These are phyloP conservation scores for Molorchus minor DNA, from an alignment of 2,888 invertebrate species.

Conservation along the genomic window DNA sequence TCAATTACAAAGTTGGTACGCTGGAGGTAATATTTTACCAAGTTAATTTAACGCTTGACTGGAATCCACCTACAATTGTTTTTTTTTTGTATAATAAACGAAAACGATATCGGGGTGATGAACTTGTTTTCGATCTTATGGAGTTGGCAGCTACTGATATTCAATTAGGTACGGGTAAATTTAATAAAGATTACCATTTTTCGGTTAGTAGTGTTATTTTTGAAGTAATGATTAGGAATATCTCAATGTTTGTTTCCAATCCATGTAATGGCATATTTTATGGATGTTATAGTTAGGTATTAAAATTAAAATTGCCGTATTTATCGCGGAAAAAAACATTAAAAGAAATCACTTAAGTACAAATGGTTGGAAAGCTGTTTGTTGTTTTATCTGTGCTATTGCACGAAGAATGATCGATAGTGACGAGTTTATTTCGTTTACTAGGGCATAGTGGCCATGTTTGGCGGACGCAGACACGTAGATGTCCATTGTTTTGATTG, in stretches of 20 bases:
- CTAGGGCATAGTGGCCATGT: background rate
- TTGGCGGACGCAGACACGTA: background rate
- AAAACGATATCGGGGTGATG: slow-evolving; percentile 22
- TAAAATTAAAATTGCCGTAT: too few species aligned
- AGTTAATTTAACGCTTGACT: slow-evolving; percentile 59
- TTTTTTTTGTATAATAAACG: slow-evolving; percentile 39
- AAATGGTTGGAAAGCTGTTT: too few species aligned
- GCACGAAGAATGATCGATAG: too few species aligned
- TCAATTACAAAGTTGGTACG: slow-evolving; percentile 47
- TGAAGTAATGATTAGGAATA: too few species aligned
- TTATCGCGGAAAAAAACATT: too few species aligned
- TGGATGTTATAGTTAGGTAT: too few species aligned
- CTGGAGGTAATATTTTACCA: slow-evolving; percentile 55
- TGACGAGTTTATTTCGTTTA: too few species aligned
- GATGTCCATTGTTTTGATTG: slow-evolving; percentile 15
- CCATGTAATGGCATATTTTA: too few species aligned
- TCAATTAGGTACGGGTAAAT: slow-evolving; percentile 24
- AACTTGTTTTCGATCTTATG: slow-evolving; percentile 26
- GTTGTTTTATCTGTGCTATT: too few species aligned
- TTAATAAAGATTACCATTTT: slow-evolving; percentile 20
- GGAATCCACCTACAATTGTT: slow-evolving; percentile 52
- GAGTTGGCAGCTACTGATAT: slow-evolving; percentile 16
- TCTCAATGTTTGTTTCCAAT: too few species aligned
- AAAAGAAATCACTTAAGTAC: too few species aligned
- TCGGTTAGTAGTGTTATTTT: slow-evolving; percentile 6